Evolutionary conservation across 1,140 invertebrate species (phyloP).

Genomic region (Anoplolepis gracilipes): DNA sequence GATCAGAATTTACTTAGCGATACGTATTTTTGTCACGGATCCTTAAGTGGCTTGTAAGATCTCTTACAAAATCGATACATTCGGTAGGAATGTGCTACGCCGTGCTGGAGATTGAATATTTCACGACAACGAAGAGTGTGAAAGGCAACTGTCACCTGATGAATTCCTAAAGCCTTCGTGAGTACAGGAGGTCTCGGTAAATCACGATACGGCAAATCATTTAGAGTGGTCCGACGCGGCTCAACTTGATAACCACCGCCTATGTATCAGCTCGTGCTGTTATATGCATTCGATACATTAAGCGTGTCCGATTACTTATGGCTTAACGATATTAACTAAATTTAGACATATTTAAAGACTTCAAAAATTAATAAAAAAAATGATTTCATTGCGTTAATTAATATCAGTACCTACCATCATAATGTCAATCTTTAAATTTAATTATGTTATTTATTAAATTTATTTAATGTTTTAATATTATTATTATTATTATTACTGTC

Average conservation of each 20-base stretch:
- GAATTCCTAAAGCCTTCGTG: constrained; percentile 33
- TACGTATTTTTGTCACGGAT: not conserved
- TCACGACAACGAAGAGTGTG: constrained; percentile 15
- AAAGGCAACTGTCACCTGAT: constrained; percentile 45
- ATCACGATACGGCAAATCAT: constrained; percentile 72
- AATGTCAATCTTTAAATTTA: not conserved
- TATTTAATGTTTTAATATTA: constrained; percentile 2
- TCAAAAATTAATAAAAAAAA: not conserved
- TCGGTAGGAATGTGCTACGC: not conserved
- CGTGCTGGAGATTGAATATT: constrained; percentile 25
- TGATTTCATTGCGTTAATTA: constrained; percentile 14
- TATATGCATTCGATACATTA: constrained; percentile 72
- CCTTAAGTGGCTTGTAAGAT: not conserved
- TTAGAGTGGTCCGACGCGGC: constrained; percentile 54
- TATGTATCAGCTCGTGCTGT: constrained; percentile 55
- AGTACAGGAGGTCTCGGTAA: constrained; percentile 65
- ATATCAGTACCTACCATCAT: not conserved
- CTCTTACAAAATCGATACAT: not conserved
- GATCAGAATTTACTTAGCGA: not conserved
- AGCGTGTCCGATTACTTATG: constrained; percentile 27
- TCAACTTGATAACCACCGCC: constrained; percentile 63
- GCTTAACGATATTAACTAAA: constrained; percentile 4
- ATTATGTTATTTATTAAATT: too few species aligned
- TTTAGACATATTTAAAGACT: not conserved
- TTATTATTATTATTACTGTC: not conserved